Evolutionary conservation across 2,888 invertebrate species (phyloP), one percentile per base, ranked within the genome.

Genomic region (Darwinula stevensoni): DNA sequence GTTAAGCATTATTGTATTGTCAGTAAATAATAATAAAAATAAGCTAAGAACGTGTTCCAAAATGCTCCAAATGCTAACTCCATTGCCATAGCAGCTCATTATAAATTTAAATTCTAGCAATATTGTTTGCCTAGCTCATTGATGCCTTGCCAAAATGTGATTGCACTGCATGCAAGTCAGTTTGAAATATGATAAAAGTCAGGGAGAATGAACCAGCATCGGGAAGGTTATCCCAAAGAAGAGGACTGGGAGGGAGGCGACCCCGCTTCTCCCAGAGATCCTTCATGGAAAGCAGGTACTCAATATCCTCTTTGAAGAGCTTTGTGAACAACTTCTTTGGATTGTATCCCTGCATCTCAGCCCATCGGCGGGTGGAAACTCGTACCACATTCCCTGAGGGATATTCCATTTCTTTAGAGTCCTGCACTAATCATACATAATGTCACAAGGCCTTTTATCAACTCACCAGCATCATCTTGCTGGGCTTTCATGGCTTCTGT

Each of bases 201-300:
- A n/a, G n/a, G n/a, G n/a, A n/a, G n/a, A n/a, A n/a, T 12, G 12
- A 33, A 31, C 56, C 52, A 41, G 49, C 52, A 37, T 57, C 53
- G 6, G 61, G 58, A 22, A 63, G 46, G 36, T 60, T 58, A 28
- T 63, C 58, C 67, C 71, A 75, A 27, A 61, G 55, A 29, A 84
- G 50, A 0, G 86, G 82, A 2, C 59, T 63, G 1, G 97, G 97
- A 0, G 76, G 64, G 29, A 44, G 41, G n/a, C 22, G 22, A 41
- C 67, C 62, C 16, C 94, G 63, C 35, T 67, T 71, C 52, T 78
- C 76, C 97, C 97, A 99, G 33, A 99, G 56, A 48, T 86, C 75
- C 41, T 72, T 67, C 91, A 99, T 94, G 3, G 69, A 70, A 34
- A 91, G 54, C 38, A 99, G 59, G 51, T 94, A 94, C 36, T 73